A percentile compares a stretch with the other conserved stretches of the same genome.
These are phyloP conservation scores for Oryzias sinensis DNA, from an alignment of 2,797 vertebrate species.

Conservation along the genomic window DNA sequence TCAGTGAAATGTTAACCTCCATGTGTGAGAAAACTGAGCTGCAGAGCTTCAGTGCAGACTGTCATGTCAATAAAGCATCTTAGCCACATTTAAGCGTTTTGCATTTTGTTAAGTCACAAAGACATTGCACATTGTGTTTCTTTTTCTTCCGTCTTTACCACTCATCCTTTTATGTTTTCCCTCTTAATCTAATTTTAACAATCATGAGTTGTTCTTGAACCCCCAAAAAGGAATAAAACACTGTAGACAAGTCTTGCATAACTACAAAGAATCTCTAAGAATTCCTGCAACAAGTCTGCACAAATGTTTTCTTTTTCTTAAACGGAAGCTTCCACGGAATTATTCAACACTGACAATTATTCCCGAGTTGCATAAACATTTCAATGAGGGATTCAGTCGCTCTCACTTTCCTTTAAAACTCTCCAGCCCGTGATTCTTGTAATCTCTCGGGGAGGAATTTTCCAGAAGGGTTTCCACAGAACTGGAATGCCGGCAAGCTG, in stretches of 20 bases:
- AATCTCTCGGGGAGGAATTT: constrained; percentile 77
- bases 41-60: too few species aligned
- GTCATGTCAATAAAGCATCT: too few species aligned
- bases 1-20: too few species aligned
- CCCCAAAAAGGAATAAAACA: too few species aligned
- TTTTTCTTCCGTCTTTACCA: too few species aligned
- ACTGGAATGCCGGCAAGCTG: constrained; percentile 87
- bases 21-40: too few species aligned
- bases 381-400: constrained; percentile 5
- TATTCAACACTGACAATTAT: constrained; percentile 12
- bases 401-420: neutral
- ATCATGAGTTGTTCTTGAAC: too few species aligned
- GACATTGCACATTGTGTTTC: too few species aligned
- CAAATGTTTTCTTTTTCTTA: constrained; percentile 12
- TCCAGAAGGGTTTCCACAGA: constrained; percentile 74
- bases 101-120: too few species aligned
- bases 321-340: constrained; percentile 16
- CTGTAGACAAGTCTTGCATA: constrained; percentile 6
- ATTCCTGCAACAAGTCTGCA: constrained; percentile 10
- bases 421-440: constrained; percentile 1
- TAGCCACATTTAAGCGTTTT: too few species aligned
- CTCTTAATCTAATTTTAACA: too few species aligned
- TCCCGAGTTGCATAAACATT: constrained; percentile 16
- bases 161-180: too few species aligned
- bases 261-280: neutral